A percentile compares a stretch with the other conserved stretches of the same genome.
phyloP scores from a whole-genome alignment of 2,113 vertebrate genomes.

The Rhegmatorhina hoffmannsi region DNA sequence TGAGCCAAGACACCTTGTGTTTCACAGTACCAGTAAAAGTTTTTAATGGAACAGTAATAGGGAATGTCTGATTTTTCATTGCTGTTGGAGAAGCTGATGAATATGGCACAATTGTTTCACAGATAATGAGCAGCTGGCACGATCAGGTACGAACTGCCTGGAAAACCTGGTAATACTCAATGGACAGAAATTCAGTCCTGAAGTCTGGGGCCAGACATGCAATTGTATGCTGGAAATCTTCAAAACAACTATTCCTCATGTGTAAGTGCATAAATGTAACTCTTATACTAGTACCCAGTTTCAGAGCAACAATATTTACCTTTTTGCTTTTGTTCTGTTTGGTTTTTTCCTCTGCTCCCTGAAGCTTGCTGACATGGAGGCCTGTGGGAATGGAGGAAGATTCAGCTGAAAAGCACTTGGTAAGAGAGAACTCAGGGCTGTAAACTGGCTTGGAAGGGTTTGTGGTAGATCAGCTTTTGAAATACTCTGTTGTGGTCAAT shows the following conservation, averaged over 20 bases:
- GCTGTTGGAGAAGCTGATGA: background rate
- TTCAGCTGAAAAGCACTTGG: slow-evolving; percentile 86
- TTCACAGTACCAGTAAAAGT: background rate
- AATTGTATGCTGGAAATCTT: slow-evolving; percentile 97
- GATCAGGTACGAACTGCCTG: slow-evolving; percentile 96
- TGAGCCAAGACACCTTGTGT: background rate
- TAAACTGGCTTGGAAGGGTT: background rate
- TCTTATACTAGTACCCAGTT: background rate
- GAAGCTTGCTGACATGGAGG: slow-evolving; percentile 93
- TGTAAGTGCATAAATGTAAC: slow-evolving; percentile 70
- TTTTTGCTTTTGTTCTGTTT: background rate
- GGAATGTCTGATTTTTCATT: background rate
- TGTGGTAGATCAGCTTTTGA: background rate
- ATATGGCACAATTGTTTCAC: slow-evolving; percentile 3
- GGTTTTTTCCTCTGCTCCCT: background rate
- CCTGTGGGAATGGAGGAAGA: slow-evolving; percentile 93
- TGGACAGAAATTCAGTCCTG: slow-evolving; percentile 92
- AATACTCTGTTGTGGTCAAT: background rate
- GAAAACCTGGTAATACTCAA: slow-evolving; percentile 98
- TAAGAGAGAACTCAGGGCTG: slow-evolving; percentile 67
- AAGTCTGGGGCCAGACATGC: slow-evolving; percentile 95
- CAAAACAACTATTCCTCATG: slow-evolving; percentile 90
- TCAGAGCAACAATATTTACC: background rate
- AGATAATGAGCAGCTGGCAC: slow-evolving; percentile 97
- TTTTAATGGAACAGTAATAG: background rate